Percentiles rank a stretch among this genome's conserved stretches.
phyloP scores from a whole-genome alignment of 2,113 vertebrate species.

The Pardalotus punctatus region DNA sequence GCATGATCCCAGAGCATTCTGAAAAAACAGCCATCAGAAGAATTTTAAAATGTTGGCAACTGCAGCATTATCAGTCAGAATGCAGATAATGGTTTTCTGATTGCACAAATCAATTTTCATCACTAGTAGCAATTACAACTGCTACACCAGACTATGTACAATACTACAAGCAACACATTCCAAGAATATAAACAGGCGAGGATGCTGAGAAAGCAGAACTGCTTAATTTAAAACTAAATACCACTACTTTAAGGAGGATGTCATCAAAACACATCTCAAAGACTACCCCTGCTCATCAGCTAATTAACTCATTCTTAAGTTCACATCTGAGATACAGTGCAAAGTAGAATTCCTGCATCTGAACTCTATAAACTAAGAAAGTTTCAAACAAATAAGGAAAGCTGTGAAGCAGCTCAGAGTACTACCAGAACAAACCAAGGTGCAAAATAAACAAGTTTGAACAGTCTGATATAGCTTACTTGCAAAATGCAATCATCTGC shows the following conservation, averaged over 20 bases:
- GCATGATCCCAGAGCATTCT: background rate
- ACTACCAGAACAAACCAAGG: background rate
- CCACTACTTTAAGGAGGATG: background rate
- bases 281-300: background rate
- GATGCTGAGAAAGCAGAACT: background rate
- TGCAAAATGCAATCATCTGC: background rate
- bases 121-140: background rate
- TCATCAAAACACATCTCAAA: background rate
- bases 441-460: background rate
- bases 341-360: background rate
- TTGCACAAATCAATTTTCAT: constrained; percentile 55
- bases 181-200: background rate
- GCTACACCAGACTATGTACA: background rate
- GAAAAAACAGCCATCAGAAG: background rate
- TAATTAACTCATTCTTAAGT: background rate
- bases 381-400: background rate
- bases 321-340: background rate
- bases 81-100: constrained; percentile 43
- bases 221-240: background rate
- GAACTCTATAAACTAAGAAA: background rate
- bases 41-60: background rate
- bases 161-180: background rate
- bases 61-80: constrained; percentile 16
- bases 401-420: background rate
- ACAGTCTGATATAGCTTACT: background rate